These are phyloP conservation scores for Ylistrum balloti DNA, from an alignment of 1,140 invertebrate species.

Conservation along the genomic window DNA sequence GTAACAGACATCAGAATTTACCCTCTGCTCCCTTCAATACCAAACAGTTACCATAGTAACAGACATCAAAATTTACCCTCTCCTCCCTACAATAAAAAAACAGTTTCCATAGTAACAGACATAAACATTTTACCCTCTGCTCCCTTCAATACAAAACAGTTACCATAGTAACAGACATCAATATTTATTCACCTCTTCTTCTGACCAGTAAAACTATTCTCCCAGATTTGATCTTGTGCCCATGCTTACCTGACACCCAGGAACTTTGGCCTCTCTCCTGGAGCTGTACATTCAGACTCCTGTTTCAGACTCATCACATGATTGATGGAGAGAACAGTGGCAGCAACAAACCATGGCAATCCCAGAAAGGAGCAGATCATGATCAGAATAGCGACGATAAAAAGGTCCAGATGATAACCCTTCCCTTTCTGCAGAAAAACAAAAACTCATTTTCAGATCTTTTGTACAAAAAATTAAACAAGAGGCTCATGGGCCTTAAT, in stretches of 20 bases:
- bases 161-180: not conserved
- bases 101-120: not conserved
- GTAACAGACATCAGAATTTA: not conserved
- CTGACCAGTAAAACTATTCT: too few relatives aligned
- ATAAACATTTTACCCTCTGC: too few relatives aligned
- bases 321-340: slow-evolving; percentile 98
- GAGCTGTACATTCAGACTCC: slow-evolving; percentile 97
- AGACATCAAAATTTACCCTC: too few relatives aligned
- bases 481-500: too few relatives aligned
- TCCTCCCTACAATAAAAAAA: not conserved
- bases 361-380: slow-evolving; percentile 96
- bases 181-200: too few relatives aligned
- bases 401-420: slow-evolving; percentile 98
- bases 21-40: too few relatives aligned
- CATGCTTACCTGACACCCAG: slow-evolving; percentile 53
- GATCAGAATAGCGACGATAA: slow-evolving; percentile 94
- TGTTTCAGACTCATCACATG: slow-evolving; percentile 98
- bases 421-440: slow-evolving; percentile 90
- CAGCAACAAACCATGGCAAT: slow-evolving; percentile 97
- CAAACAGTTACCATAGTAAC: not conserved
- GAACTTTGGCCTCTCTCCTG: slow-evolving; percentile 99
- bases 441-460: too few relatives aligned
- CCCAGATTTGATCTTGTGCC: too few relatives aligned
- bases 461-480: too few relatives aligned
- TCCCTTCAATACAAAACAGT: too few relatives aligned